A percentile compares a stretch with the other conserved stretches of the same genome.
Conservation (phyloP, 2,113 vertebrate genomes). For the Xerus inauris region DNA sequence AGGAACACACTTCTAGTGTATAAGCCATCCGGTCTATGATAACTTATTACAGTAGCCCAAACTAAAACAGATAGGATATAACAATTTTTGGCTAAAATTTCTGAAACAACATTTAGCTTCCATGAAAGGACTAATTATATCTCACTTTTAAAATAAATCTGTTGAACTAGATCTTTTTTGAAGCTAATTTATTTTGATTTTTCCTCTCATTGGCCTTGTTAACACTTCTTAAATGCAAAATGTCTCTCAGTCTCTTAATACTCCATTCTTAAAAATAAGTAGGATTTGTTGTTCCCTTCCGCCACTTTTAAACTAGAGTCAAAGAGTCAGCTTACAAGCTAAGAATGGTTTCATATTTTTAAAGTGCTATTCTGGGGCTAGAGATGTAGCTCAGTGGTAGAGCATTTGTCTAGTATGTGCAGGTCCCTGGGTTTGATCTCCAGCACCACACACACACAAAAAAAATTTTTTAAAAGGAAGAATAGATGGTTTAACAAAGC, state of each 20-base stretch:
- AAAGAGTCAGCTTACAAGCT: background rate
- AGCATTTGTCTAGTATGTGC: background rate
- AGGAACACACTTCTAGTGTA: background rate
- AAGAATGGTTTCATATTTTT: conserved; percentile 18
- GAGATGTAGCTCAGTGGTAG: background rate
- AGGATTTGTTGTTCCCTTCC: background rate
- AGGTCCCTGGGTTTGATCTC: background rate
- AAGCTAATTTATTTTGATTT: conserved; percentile 8
- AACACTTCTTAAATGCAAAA: background rate
- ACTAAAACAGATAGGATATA: background rate
- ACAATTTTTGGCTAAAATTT: background rate
- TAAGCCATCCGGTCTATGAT: background rate
- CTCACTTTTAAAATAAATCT: background rate
- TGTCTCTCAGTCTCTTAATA: background rate
- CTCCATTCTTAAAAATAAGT: background rate
- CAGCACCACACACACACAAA: background rate
- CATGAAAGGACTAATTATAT: background rate
- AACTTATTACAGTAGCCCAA: background rate
- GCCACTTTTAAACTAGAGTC: conserved; percentile 10
- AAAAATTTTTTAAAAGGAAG: background rate
- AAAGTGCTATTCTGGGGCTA: background rate
- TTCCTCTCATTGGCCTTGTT: background rate
- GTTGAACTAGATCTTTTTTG: background rate
- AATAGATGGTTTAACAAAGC: background rate
- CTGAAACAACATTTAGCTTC: background rate